Conservation (phyloP, 2,888 invertebrate species). For the Nasonia oneida region DNA sequence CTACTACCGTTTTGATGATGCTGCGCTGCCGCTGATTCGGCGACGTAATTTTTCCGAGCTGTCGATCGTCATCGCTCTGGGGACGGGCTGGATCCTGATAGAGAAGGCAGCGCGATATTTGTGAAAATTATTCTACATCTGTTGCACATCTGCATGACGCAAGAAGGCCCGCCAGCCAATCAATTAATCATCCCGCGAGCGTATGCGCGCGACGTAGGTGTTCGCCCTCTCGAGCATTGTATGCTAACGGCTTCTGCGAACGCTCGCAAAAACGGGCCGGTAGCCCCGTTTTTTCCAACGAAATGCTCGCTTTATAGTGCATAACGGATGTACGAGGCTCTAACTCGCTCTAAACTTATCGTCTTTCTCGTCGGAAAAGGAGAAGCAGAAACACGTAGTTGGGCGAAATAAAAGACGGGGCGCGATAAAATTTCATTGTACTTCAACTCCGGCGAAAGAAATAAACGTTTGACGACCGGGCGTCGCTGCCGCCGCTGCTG, state of each 20-base stretch:
- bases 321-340: background rate
- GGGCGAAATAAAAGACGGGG: background rate
- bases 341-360: background rate
- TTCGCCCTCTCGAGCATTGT: constrained; percentile 62
- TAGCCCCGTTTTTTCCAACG: background rate
- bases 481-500: background rate
- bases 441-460: constrained; percentile 11
- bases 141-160: background rate
- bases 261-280: background rate
- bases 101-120: background rate
- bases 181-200: constrained; percentile 35
- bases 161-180: constrained; percentile 16
- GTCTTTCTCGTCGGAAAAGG: background rate
- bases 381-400: background rate
- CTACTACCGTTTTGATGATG: background rate
- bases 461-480: constrained; percentile 42
- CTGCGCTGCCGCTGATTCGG: background rate
- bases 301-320: background rate
- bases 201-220: constrained; percentile 11
- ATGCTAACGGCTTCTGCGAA: constrained; percentile 65
- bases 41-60: background rate
- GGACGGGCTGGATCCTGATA: background rate
- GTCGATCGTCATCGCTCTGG: no score
- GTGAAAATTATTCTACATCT: background rate
- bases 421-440: constrained; percentile 1